Evolutionary conservation across 2,113 vertebrate species (phyloP), one percentile per base, ranked within the genome.

Genomic region (Cygnus buccinator): DNA sequence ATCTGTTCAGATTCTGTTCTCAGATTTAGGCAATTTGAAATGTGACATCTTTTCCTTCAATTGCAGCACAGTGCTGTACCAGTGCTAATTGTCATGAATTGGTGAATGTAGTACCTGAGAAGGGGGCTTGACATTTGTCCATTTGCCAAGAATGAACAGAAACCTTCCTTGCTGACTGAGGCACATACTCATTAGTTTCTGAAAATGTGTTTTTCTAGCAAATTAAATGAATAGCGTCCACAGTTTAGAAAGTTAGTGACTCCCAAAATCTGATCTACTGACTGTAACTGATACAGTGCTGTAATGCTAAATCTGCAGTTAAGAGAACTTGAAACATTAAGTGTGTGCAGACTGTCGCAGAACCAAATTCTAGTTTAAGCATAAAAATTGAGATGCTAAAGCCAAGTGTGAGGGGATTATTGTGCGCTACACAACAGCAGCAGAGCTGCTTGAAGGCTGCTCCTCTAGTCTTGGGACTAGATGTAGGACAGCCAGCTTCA

Each of bases 21-120:
- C 62, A 70, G 58, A 44, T 33, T 18, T 12, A 15, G 18, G 5
- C 26, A 77, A 2, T 82, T 74, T 75, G 52, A 78, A 84, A 89
- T 54, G 7, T 82, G 63, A 39, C 35, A 39, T n/a, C 71, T 50
- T 73, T 70, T 63, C 15, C 46, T 84, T 89, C 33, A n/a, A 25
- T 9, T 33, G 21, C 17, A 25, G 35, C 61, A 50, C 74, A 65
- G 6, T 28, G 50, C 50, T 41, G 50, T 22, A 35, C 5, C 33
- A 44, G 18, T 37, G 37, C 37, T 58, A 52, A 31, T 15, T 39
- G 72, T 22, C 9, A 8, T 29, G 28, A 10, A 31, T 41, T 52
- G 46, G 8, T 0, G 0, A 48, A 29, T 35, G 41, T 29, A 44
- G 8, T 20, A 43, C n/a, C n/a, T 55, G 43, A 78, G 74, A 17